Conservation (phyloP, 2,888 invertebrate genomes). For the Platycnemis pennipes region DNA sequence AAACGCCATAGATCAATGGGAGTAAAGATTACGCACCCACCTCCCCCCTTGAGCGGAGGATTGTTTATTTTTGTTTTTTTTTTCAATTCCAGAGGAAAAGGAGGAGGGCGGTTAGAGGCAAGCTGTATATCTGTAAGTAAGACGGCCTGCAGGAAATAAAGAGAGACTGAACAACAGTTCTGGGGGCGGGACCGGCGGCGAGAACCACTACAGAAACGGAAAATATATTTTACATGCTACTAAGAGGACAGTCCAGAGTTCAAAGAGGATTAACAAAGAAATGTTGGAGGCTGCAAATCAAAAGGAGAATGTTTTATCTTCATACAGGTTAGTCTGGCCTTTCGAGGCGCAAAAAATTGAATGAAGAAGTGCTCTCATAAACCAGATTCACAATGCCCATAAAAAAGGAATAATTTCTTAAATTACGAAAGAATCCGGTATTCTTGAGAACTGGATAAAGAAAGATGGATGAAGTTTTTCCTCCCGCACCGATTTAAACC, state of each 20-base stretch:
- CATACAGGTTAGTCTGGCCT: neutral
- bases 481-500: too few relatives aligned
- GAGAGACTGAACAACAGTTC: neutral
- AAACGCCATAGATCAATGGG: conserved; percentile 48
- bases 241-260: neutral
- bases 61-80: neutral
- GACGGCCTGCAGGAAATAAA: neutral
- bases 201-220: neutral
- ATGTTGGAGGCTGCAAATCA: neutral
- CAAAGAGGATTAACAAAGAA: conserved; percentile 25
- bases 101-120: neutral
- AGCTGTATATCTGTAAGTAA: neutral
- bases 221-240: neutral
- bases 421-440: too few relatives aligned
- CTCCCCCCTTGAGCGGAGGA: neutral
- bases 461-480: too few relatives aligned
- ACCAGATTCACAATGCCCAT: neutral
- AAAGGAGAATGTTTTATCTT: neutral
- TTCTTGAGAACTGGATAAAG: too few relatives aligned
- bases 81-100: conserved; percentile 6
- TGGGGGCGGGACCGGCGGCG: neutral
- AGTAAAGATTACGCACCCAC: conserved; percentile 30
- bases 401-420: neutral
- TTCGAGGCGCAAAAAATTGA: neutral
- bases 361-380: neutral